Conservation (phyloP, 2,888 invertebrate species). For the Laothoe populi region DNA sequence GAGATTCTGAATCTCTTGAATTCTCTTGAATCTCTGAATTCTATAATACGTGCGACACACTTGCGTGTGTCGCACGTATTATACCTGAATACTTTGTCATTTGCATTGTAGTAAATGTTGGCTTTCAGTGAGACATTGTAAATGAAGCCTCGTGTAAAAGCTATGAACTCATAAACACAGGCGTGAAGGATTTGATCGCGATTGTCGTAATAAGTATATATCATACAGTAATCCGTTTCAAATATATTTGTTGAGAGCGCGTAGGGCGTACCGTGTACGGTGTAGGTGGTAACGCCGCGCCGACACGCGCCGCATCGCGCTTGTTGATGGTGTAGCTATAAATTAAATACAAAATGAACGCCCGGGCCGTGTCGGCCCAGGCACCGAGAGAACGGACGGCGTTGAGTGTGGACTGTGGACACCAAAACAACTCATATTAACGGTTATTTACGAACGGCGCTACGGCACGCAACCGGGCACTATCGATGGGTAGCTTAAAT, state of each 20-base stretch:
- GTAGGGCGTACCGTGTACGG: not conserved
- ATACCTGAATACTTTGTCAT: no score
- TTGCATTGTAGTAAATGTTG: no score
- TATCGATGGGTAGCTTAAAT: no score
- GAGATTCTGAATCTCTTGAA: no score
- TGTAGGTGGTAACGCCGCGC: not conserved
- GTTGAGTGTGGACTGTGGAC: not conserved
- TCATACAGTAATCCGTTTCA: not conserved
- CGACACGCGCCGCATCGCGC: not conserved
- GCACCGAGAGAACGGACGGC: not conserved
- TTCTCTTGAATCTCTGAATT: no score
- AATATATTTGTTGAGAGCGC: not conserved
- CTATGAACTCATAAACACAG: not conserved
- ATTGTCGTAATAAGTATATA: slow-evolving; percentile 1
- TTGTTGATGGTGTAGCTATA: not conserved
- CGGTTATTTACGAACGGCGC: not conserved
- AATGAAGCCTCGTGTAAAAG: no score
- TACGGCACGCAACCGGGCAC: not conserved
- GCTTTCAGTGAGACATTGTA: no score
- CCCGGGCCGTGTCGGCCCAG: not conserved
- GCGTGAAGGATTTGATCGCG: no score
- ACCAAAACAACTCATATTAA: no score
- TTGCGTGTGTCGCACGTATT: no score
- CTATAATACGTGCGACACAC: no score
- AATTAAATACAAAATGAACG: slow-evolving; percentile 2